A percentile compares a stretch with the other conserved stretches of the same genome.
These are phyloP conservation scores for Cyphomyrmex costatus DNA, from an alignment of 1,140 invertebrate species.

Conservation along the genomic window DNA sequence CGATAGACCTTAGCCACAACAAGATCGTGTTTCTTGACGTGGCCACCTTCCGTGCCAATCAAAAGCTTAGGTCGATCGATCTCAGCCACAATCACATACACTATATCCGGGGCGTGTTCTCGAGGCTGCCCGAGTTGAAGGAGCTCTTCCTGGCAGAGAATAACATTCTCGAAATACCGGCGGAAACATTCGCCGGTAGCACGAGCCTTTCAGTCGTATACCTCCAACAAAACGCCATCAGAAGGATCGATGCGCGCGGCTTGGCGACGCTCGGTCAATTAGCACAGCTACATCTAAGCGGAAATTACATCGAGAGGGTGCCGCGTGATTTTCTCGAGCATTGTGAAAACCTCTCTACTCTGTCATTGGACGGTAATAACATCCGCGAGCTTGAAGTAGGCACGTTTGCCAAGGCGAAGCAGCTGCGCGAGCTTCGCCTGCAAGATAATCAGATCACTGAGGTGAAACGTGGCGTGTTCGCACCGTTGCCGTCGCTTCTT, in stretches of 20 bases:
- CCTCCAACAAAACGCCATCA: constrained; percentile 95
- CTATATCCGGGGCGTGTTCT: constrained; percentile 93
- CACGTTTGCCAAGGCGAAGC: constrained; percentile 91
- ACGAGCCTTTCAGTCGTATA: constrained; percentile 93
- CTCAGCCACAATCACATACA: constrained; percentile 96
- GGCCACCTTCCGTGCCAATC: constrained; percentile 91
- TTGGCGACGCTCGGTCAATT: constrained; percentile 91
- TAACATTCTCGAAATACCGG: constrained; percentile 94
- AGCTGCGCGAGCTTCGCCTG: constrained; percentile 93
- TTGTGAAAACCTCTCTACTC: constrained; percentile 91
- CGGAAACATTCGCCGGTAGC: constrained; percentile 93
- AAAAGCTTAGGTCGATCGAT: constrained; percentile 93
- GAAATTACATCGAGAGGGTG: constrained; percentile 94
- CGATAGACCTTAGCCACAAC: constrained; percentile 95
- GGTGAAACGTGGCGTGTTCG: constrained; percentile 93
- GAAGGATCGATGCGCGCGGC: constrained; percentile 90
- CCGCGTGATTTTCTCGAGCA: constrained; percentile 91
- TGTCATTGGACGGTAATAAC: constrained; percentile 96
- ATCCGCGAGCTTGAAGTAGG: constrained; percentile 93
- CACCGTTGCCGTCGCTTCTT: constrained; percentile 92
- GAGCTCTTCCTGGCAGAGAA: constrained; percentile 95
- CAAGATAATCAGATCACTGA: constrained; percentile 94
- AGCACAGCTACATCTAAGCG: constrained; percentile 94
- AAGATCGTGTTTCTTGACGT: constrained; percentile 92
- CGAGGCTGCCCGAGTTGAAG: constrained; percentile 92